phyloP scores from a whole-genome alignment of 1,140 invertebrate species.

The Drosophila littoralis region DNA sequence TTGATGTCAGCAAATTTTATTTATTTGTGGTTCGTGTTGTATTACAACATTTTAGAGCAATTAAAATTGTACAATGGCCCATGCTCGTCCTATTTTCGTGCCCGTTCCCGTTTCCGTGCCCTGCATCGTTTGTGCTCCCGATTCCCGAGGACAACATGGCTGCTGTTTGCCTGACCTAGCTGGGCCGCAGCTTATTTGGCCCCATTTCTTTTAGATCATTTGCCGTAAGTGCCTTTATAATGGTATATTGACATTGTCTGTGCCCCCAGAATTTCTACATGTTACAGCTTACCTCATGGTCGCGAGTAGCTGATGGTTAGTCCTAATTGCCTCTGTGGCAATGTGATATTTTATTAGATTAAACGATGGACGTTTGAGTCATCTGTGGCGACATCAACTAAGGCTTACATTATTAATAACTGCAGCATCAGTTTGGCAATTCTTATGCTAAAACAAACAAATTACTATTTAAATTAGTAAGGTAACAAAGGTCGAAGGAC shows the following conservation, averaged over 20 bases:
- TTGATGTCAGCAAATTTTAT: constrained; percentile 83
- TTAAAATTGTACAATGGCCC: constrained; percentile 78
- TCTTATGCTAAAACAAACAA: neutral
- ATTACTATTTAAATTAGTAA: constrained; percentile 5
- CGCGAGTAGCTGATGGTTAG: neutral
- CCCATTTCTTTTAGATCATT: constrained; percentile 64
- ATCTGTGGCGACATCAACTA: neutral
- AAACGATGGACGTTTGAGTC: constrained; percentile 35
- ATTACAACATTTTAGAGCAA: constrained; percentile 81
- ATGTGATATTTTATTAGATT: constrained; percentile 52
- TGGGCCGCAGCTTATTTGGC: constrained; percentile 46
- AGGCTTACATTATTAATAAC: neutral
- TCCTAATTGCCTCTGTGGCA: constrained; percentile 36
- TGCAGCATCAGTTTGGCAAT: neutral
- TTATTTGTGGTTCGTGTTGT: constrained; percentile 82
- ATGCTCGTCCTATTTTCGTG: constrained; percentile 6
- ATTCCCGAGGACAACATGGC: constrained; percentile 15
- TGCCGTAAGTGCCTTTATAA: constrained; percentile 63
- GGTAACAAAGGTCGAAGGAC: neutral
- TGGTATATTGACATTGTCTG: constrained; percentile 73
- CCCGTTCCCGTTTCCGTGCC: neutral
- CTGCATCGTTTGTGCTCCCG: neutral
- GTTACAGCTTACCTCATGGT: constrained; percentile 8
- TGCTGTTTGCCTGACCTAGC: constrained; percentile 26
- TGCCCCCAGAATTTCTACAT: constrained; percentile 2